These are phyloP conservation scores for Apodemus sylvaticus DNA, from an alignment of 2,113 vertebrate species.

Conservation along the genomic window DNA sequence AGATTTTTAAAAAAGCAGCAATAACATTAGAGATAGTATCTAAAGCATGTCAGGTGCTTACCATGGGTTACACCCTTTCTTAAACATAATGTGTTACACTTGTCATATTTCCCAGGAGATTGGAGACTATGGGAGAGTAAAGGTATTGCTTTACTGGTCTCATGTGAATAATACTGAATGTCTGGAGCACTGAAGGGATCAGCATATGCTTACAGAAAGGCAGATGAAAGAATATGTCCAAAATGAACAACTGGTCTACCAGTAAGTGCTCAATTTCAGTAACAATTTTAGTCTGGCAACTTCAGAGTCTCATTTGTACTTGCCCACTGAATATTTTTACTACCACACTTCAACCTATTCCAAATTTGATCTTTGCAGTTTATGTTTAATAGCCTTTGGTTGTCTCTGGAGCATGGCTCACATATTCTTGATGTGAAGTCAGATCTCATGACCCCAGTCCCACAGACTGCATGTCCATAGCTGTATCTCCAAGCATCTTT, in stretches of 20 bases:
- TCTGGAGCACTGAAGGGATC: background rate
- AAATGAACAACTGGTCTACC: constrained; percentile 21
- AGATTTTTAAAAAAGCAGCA: background rate
- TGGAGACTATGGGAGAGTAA: background rate
- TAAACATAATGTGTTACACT: background rate
- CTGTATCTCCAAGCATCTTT: background rate
- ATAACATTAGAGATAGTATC: background rate
- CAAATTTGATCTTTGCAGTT: background rate
- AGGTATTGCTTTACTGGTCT: background rate
- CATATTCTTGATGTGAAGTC: background rate
- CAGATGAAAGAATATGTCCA: background rate
- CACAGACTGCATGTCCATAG: background rate
- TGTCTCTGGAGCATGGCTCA: background rate
- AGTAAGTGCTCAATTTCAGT: background rate
- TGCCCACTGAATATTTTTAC: background rate
- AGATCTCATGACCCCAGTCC: background rate
- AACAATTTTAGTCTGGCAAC: background rate
- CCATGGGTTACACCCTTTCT: background rate
- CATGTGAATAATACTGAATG: background rate
- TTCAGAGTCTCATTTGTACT: background rate
- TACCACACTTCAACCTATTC: background rate
- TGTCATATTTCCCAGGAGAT: background rate
- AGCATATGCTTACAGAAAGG: background rate
- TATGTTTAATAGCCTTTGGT: background rate
- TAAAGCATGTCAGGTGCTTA: background rate